Base-by-base conservation (phyloP, 2,888 invertebrate species). In the Alcis repandata region DNA sequence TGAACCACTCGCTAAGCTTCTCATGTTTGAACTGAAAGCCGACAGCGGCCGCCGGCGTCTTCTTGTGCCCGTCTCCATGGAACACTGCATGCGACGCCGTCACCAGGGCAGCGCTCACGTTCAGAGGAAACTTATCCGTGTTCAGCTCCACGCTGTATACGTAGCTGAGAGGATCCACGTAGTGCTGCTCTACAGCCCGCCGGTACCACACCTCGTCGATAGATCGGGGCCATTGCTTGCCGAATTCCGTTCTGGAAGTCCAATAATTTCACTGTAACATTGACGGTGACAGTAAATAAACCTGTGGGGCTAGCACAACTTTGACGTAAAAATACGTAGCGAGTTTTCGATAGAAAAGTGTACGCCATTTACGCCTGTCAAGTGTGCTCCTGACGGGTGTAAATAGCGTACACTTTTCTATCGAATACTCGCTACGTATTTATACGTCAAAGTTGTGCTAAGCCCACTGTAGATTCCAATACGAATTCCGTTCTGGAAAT, bases 171-270 rank as follows among this genome's bases (percentile, higher is more conserved):
- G 96, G 95, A 71, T 97, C 92, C 13, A 96, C 92, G 80, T 96
- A 96, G 87, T 98, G 96, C 77, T 97, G 97, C 74, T 98, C 97
- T 0, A 98, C 97, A 0, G 98, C 98, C 13, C 98, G 94, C 69
- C 96, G 96, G 84, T 98, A 98, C 97, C 98, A 98, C 17, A 97
- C 94, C 85, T 98, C 98, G 82, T 98, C 98, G 52, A 97, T 97
- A 1, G 98, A 96, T 52, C 95, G 94, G 6, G 96, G 95, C 88
- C 97, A 96, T 58, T 95, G 93, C 69, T 95, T 95, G 68, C 96
- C 96, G 79, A 98, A 98, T 76, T 94, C 94, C 46, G 95, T 95
- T 57, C 96, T 96, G 79, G 19, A 66, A 67, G 46, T 45, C 20
- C 13, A 41, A 36, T 33, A 20, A 49, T 51, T 36, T 27, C 27